Evolutionary conservation across 2,888 invertebrate genomes (phyloP).

Genomic region (Lepidochrysops patricia): DNA sequence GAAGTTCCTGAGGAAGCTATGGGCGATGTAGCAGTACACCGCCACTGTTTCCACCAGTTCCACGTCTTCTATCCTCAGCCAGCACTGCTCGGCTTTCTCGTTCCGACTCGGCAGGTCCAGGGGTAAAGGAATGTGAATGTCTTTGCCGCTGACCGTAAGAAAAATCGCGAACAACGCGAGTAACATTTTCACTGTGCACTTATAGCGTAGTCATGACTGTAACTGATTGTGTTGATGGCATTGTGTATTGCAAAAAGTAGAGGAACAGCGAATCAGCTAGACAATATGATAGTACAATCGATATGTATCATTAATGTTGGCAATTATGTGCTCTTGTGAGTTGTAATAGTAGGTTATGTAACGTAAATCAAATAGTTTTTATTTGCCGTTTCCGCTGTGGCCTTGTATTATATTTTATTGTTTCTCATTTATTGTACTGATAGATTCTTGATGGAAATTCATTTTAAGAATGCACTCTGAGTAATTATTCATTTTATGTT

Average conservation of each 20-base stretch:
- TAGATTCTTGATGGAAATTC: background rate
- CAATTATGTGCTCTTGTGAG: slow-evolving; percentile 31
- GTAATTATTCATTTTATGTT: too few species aligned
- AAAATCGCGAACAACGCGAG: slow-evolving; percentile 33
- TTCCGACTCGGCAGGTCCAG: slow-evolving; percentile 56
- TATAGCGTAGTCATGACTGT: slow-evolving; percentile 52
- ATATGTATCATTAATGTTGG: slow-evolving; percentile 46
- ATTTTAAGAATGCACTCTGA: too few species aligned
- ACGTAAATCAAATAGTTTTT: background rate
- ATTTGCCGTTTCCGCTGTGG: background rate
- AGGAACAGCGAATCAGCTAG: slow-evolving; percentile 45
- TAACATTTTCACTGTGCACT: slow-evolving; percentile 66
- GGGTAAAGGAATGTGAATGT: slow-evolving; percentile 44
- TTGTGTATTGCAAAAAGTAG: slow-evolving; percentile 40
- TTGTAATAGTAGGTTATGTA: background rate
- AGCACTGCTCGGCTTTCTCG: slow-evolving; percentile 60
- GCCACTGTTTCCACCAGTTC: slow-evolving; percentile 54
- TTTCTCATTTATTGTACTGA: background rate
- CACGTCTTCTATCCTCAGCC: slow-evolving; percentile 56
- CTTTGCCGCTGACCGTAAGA: slow-evolving; percentile 31
- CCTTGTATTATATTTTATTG: background rate
- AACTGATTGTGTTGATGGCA: slow-evolving; percentile 53
- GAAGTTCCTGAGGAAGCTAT: slow-evolving; percentile 45
- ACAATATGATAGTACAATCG: slow-evolving; percentile 51
- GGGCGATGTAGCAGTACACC: slow-evolving; percentile 48